These are phyloP conservation scores for Takifugu ocellatus DNA, from an alignment of 2,797 vertebrate genomes.

Conservation along the genomic window DNA sequence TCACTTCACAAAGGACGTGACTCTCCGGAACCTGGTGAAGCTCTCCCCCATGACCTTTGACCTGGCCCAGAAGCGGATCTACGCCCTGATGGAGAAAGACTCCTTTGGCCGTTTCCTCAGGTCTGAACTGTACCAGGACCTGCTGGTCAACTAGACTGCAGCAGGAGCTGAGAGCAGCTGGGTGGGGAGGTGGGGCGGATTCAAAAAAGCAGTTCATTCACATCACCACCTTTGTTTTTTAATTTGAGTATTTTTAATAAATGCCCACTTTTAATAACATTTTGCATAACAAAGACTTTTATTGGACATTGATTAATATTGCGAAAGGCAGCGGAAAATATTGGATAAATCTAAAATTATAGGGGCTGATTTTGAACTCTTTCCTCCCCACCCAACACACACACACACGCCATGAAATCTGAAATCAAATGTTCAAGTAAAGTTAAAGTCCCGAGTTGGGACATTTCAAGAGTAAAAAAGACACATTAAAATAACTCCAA, in stretches of 20 bases:
- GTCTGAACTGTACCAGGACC: constrained; percentile 87
- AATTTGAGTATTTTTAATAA: constrained; percentile 31
- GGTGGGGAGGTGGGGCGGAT: constrained; percentile 15
- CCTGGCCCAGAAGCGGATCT: constrained; percentile 90
- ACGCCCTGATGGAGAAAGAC: constrained; percentile 96
- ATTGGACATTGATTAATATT: constrained; percentile 13
- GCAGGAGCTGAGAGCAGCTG: background rate
- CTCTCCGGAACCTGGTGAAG: constrained; percentile 88
- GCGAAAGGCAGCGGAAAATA: background rate
- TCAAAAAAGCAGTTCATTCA: constrained; percentile 38
- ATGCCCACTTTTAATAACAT: constrained; percentile 8
- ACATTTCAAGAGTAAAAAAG: too few relatives aligned
- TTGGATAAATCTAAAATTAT: constrained; percentile 5
- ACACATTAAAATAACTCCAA: background rate
- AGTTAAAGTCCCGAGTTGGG: too few relatives aligned
- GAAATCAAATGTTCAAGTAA: too few relatives aligned
- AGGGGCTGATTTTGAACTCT: constrained; percentile 30
- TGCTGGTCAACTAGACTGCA: constrained; percentile 77
- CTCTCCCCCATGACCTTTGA: constrained; percentile 86
- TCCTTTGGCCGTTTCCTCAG: constrained; percentile 91
- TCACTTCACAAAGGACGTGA: constrained; percentile 91
- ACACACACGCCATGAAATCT: background rate
- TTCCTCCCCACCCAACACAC: constrained; percentile 16
- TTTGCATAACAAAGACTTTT: constrained; percentile 13
- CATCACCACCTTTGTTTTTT: constrained; percentile 1